phyloP scores from a whole-genome alignment of 2,888 invertebrate genomes.

The Conistra vaccinii region DNA sequence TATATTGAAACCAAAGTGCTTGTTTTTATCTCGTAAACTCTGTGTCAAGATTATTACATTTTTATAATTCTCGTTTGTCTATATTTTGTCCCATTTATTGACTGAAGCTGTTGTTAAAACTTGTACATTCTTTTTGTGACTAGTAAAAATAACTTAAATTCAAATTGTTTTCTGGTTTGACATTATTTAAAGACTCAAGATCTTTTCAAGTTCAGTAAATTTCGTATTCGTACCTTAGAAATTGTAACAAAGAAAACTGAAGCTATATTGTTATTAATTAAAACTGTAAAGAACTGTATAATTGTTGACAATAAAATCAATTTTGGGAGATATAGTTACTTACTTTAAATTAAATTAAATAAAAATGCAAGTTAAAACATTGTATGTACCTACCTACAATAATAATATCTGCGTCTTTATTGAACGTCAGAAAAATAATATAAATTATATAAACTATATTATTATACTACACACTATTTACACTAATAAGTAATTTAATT shows the following conservation, averaged over 20 bases:
- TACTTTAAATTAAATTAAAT: neutral
- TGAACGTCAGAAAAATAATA: too few relatives aligned
- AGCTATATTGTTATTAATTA: neutral
- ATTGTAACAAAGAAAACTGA: slow-evolving; percentile 10
- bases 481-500: neutral
- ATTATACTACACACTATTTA: too few relatives aligned
- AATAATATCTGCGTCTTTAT: too few relatives aligned
- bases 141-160: neutral
- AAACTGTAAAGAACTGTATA: neutral
- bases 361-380: neutral
- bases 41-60: neutral
- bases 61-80: neutral
- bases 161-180: neutral
- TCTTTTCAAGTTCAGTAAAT: too few relatives aligned
- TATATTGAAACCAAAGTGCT: neutral
- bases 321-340: neutral
- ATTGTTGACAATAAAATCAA: neutral
- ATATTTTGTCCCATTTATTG: neutral
- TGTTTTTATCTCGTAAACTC: neutral
- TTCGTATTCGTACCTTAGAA: neutral
- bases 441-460: too few relatives aligned
- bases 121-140: neutral
- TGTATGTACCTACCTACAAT: too few relatives aligned
- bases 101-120: too few relatives aligned
- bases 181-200: neutral